These are phyloP conservation scores for Papio anubis DNA, from an alignment of 2,113 vertebrate genomes.

Conservation along the genomic window DNA sequence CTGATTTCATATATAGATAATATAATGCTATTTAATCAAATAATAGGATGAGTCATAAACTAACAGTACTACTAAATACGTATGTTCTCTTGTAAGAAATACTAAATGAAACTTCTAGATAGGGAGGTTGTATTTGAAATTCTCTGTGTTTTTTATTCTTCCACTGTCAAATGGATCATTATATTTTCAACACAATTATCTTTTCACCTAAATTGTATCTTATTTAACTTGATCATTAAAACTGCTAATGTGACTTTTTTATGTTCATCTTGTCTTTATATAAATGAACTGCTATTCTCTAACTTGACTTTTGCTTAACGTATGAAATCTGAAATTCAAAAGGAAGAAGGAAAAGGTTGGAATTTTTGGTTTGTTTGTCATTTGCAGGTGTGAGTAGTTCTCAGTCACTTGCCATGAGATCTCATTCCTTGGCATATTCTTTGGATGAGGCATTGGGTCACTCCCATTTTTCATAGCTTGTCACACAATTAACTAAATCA, in stretches of 20 bases:
- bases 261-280: constrained; percentile 16
- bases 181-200: constrained; percentile 62
- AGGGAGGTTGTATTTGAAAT: background rate
- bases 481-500: constrained; percentile 76
- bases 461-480: constrained; percentile 67
- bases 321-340: constrained; percentile 48
- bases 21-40: background rate
- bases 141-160: constrained; percentile 16
- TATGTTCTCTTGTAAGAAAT: background rate
- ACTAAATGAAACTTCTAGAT: background rate
- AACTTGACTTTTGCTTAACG: constrained; percentile 45
- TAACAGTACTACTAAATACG: background rate
- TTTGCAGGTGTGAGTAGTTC: background rate
- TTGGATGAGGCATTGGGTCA: constrained; percentile 56
- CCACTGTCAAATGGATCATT: constrained; percentile 59
- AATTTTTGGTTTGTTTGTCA: background rate
- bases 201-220: constrained; percentile 60
- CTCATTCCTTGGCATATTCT: background rate
- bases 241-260: constrained; percentile 30
- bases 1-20: background rate
- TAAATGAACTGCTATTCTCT: constrained; percentile 19
- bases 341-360: background rate
- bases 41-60: background rate
- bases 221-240: constrained; percentile 57
- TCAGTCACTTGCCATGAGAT: background rate